These are phyloP conservation scores for Stichopus chloronotus DNA, from an alignment of 35 echinoderm and acorn worm species.

Conservation along the genomic window DNA sequence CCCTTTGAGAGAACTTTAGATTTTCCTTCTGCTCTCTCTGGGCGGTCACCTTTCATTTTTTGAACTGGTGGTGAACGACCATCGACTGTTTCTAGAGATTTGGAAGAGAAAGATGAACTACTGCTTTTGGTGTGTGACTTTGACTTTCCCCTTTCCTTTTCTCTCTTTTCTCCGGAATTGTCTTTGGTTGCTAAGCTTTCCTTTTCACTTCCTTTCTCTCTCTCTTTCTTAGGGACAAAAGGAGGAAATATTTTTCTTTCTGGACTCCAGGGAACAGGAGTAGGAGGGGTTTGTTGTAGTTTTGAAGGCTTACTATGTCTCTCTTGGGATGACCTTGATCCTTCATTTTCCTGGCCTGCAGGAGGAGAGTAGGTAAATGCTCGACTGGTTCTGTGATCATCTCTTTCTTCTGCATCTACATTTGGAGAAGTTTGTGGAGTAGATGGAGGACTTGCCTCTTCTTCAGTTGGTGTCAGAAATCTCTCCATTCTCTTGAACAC, in stretches of 20 bases:
- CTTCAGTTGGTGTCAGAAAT: neutral
- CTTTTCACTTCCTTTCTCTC: neutral
- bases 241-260: neutral
- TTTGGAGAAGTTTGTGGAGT: neutral
- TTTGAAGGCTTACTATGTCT: neutral
- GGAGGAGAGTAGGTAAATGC: slow-evolving; percentile 4
- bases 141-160: neutral
- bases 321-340: neutral
- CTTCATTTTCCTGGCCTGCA: neutral
- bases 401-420: neutral
- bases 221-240: slow-evolving; percentile 20
- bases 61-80: neutral
- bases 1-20: neutral
- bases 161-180: neutral
- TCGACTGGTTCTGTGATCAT: neutral
- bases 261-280: slow-evolving; percentile 24
- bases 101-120: neutral
- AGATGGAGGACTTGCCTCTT: neutral
- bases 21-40: neutral
- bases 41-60: neutral
- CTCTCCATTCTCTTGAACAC: slow-evolving; percentile 26
- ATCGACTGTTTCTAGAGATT: neutral
- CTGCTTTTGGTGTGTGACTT: neutral
- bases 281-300: neutral
- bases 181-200: neutral